Evolutionary conservation across 2,888 invertebrate species (phyloP), one percentile per base, ranked within the genome.

Genomic region (Calameuta filiformis): DNA sequence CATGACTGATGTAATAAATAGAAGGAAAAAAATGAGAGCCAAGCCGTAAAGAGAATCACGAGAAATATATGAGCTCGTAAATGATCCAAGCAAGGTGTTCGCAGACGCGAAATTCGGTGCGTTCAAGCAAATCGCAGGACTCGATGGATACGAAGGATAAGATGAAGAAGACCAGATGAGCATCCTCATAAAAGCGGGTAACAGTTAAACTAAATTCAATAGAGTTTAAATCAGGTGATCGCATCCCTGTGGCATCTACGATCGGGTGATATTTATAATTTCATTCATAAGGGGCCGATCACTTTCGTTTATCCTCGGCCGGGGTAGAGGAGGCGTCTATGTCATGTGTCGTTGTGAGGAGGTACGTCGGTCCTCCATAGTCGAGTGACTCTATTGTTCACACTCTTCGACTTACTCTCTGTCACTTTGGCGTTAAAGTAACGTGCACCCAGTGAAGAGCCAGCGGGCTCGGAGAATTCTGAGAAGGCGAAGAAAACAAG

Each of bases 181-280:
- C 56, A 56, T 56, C 56, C 23, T 23, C 56, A 2, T 56, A 0
- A 56, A 56, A 56, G 23, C 6, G 56, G 56, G 23, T 23, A 23
- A 56, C 9, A 15, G 9, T 23, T 56, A 56, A 56, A 56, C 23
- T 56, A 56, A 56, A 23, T 9, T 56, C 23, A 56, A 56, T 56
- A 56, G 23, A 23, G 56, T 56, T 23, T 56, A 56, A 56, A 56
- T 35, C 3, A 23, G 56, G 56, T 56, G 56, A 56, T 56, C 56
- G 56, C 23, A 73, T 35, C n/a, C 82, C 81, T 80, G 83, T 79
- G 79, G 77, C 81, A 83, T 84, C 82, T 79, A 80, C 81, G 77
- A 77, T 78, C 81, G 81, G 81, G 81, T 77, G 81, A 80, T 85
- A 85, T 85, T 85, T 85, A 85, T 85, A 85, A 85, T 85, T 85